These are phyloP conservation scores for Agonum fuliginosum DNA, from an alignment of 2,888 invertebrate species.

Conservation along the genomic window DNA sequence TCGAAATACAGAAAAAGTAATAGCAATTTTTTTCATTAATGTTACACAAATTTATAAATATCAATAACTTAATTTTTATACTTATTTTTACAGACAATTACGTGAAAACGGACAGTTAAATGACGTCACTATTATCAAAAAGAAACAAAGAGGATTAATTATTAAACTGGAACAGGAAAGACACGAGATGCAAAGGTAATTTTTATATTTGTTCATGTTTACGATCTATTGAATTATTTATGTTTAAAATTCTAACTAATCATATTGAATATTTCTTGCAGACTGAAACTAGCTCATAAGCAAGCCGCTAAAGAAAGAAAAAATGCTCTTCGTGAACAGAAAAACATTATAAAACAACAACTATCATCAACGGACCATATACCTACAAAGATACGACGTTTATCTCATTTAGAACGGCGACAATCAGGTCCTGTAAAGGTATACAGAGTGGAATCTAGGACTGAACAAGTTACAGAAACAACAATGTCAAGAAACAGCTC, in stretches of 20 bases:
- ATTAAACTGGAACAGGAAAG: slow-evolving; percentile 81
- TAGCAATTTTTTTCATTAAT: slow-evolving; percentile 39
- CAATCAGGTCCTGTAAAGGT: slow-evolving; percentile 75
- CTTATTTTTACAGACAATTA: slow-evolving; percentile 70
- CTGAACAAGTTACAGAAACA: slow-evolving; percentile 66
- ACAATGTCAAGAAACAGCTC: slow-evolving; percentile 68
- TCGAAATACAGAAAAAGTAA: slow-evolving; percentile 80
- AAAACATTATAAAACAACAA: slow-evolving; percentile 75
- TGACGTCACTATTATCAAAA: slow-evolving; percentile 77
- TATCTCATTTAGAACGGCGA: slow-evolving; percentile 71
- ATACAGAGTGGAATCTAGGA: slow-evolving; percentile 70
- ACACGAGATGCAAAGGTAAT: slow-evolving; percentile 80
- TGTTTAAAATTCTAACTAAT: slow-evolving; percentile 5
- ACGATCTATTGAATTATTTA: too few relatives aligned
- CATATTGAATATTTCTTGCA: slow-evolving; percentile 62
- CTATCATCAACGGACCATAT: slow-evolving; percentile 73
- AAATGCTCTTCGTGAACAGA: slow-evolving; percentile 74
- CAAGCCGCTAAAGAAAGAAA: slow-evolving; percentile 75
- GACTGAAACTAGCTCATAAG: slow-evolving; percentile 75
- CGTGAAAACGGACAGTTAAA: slow-evolving; percentile 76
- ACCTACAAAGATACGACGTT: slow-evolving; percentile 73
- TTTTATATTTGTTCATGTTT: too few relatives aligned
- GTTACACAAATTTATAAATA: slow-evolving; percentile 10
- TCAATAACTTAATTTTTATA: neutral
- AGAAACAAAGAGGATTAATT: slow-evolving; percentile 81